Percentiles rank a stretch among this genome's conserved stretches.
Conservation (phyloP, 2,888 invertebrate species). For the Machimus rusticus region DNA sequence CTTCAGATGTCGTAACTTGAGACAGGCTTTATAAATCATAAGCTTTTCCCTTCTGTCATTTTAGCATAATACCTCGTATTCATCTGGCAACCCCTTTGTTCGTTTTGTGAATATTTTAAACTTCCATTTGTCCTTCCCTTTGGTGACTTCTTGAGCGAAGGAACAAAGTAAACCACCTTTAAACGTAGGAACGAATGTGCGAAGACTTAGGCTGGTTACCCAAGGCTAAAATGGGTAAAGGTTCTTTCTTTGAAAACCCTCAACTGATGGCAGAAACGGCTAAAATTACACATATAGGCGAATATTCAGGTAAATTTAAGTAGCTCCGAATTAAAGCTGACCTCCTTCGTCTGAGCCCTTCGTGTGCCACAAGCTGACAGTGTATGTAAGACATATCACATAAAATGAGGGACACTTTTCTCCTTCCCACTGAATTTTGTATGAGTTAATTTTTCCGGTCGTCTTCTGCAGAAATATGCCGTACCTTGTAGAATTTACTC, state of each 20-base stretch:
- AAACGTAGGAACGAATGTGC: background rate
- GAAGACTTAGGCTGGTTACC: conserved; percentile 31
- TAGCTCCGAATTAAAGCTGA: background rate
- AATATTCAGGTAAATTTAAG: background rate
- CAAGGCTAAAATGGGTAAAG: conserved; percentile 36
- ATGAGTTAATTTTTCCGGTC: background rate
- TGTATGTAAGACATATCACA: background rate
- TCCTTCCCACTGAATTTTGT: background rate
- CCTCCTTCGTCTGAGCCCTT: conserved; percentile 14
- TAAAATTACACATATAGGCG: background rate
- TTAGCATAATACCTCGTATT: conserved; percentile 41
- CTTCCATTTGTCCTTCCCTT: background rate
- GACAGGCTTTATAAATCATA: conserved; percentile 44
- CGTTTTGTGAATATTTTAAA: conserved; percentile 43
- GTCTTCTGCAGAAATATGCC: background rate
- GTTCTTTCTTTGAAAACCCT: background rate
- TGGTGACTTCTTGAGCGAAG: background rate
- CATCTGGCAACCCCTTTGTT: conserved; percentile 30
- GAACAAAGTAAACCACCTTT: background rate
- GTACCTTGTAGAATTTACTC: background rate
- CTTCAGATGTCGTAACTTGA: conserved; percentile 39
- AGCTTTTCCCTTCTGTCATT: conserved; percentile 45
- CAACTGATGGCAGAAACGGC: background rate
- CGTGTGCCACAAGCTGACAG: background rate
- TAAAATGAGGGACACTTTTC: background rate